Percentiles rank a stretch among this genome's conserved stretches.
These are phyloP conservation scores for Phortica okadai DNA, from an alignment of 2,888 invertebrate species.

Conservation along the genomic window DNA sequence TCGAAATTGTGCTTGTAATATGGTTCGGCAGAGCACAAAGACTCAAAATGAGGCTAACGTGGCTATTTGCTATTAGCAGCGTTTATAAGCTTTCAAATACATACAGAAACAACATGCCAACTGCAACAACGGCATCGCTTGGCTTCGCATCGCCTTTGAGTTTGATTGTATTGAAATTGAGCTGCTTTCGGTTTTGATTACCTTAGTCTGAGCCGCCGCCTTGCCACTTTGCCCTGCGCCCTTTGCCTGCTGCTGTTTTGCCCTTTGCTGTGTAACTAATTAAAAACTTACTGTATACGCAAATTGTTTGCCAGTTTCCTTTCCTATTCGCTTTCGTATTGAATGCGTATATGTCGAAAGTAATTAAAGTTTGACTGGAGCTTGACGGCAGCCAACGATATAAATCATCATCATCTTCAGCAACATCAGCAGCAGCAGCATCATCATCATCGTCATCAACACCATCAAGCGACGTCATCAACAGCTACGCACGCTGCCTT, in stretches of 20 bases:
- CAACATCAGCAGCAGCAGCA: no score
- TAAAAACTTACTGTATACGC: conserved; percentile 58
- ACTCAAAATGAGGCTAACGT: neutral
- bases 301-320: neutral
- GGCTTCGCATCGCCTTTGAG: no score
- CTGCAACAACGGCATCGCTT: no score
- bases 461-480: neutral
- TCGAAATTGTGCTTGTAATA: neutral
- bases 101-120: neutral
- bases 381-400: neutral
- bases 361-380: neutral
- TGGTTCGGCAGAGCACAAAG: neutral
- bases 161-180: no score
- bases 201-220: no score
- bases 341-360: neutral
- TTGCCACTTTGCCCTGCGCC: no score
- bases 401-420: no score
- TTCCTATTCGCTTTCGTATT: neutral
- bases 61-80: no score
- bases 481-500: neutral
- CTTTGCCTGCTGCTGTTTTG: no score
- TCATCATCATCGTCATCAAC: no score
- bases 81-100: no score
- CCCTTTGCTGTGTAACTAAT: conserved; percentile 56
- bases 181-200: no score